Base-by-base conservation (phyloP, 2,113 vertebrate species). In the Festucalex cinctus region DNA sequence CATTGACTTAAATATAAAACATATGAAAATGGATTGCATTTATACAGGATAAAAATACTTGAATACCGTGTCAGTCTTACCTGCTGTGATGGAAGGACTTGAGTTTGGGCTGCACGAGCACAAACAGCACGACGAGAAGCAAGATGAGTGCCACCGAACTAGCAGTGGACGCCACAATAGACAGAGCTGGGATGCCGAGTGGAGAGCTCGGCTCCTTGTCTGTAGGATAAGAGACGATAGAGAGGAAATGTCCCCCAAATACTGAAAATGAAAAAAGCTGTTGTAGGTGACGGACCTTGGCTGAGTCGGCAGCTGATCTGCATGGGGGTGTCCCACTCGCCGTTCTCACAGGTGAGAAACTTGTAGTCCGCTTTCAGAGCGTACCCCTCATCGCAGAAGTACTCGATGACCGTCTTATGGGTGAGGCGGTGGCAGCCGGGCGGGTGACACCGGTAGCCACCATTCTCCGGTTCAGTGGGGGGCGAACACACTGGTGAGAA, bases 81-180 rank as follows among this genome's bases (percentile, higher is more conserved):
- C 97, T 95, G 94, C 88, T 97, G 17, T 98, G 96, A 83, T 98
- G 97, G 86, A 99, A 96, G 0, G 97, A 98, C 92, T 99, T 99
- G 83, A 99, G 93, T 86, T 97, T 98, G 56, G 97, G 98, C 88
- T 99, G 97, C 75, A 99, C 92, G 74, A 99, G 88, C 70, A 99
- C 97, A 80, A 99, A 98, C 66, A 99, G 89, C 80, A 99, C 96
- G 68, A 99, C 94, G 24, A 99, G 88, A 72, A 99, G 95, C 72
- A 99, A 93, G 78, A 99, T 95, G 77, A 99, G 91, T 0, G 91
- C 93, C 0, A 99, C 97, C 0, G 95, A 97, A 72, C 96, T 97
- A 1, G 96, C 97, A 20, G 98, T 99, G 74, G 95, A 94, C 5
- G 94, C 94, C 80, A 99, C 95, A 39, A 99, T 97, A 57, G 96